Evolutionary conservation across 2,888 invertebrate species (phyloP).

Genomic region (Dolomedes plantarius): DNA sequence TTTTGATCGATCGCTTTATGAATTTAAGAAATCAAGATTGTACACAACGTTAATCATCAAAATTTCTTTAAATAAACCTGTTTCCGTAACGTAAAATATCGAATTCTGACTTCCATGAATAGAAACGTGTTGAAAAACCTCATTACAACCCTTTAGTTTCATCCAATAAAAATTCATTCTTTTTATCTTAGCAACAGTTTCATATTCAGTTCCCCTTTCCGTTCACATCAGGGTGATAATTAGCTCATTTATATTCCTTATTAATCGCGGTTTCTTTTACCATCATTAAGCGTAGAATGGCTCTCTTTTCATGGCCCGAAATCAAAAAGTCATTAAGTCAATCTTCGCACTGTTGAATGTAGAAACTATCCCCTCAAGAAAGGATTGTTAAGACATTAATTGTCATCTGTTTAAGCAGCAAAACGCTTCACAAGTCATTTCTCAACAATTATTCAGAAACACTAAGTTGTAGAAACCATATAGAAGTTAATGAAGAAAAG

Average conservation of each 20-base stretch:
- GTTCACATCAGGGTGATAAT: not conserved
- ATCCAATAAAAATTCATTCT: not conserved
- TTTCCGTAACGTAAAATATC: too few relatives aligned
- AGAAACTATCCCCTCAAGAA: not conserved
- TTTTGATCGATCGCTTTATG: too few relatives aligned
- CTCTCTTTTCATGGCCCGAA: not conserved
- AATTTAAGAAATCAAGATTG: too few relatives aligned
- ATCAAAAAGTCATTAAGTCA: slow-evolving; percentile 11
- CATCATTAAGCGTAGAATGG: not conserved
- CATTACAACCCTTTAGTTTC: not conserved
- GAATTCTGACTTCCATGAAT: too few relatives aligned
- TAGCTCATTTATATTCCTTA: slow-evolving; percentile 16
- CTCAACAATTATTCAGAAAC: too few relatives aligned
- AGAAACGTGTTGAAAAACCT: not conserved
- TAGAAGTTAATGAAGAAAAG: too few relatives aligned
- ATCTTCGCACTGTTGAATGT: slow-evolving; percentile 12
- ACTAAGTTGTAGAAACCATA: too few relatives aligned
- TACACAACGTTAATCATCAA: too few relatives aligned
- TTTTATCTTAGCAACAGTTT: not conserved
- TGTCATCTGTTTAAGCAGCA: not conserved
- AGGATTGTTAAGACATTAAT: not conserved
- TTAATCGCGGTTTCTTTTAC: slow-evolving; percentile 12
- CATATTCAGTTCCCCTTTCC: not conserved
- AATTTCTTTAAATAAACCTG: too few relatives aligned
- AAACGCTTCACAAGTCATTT: not conserved